These are phyloP conservation scores for Sebastes variabilis DNA, from an alignment of 2,797 vertebrate species.

Conservation along the genomic window DNA sequence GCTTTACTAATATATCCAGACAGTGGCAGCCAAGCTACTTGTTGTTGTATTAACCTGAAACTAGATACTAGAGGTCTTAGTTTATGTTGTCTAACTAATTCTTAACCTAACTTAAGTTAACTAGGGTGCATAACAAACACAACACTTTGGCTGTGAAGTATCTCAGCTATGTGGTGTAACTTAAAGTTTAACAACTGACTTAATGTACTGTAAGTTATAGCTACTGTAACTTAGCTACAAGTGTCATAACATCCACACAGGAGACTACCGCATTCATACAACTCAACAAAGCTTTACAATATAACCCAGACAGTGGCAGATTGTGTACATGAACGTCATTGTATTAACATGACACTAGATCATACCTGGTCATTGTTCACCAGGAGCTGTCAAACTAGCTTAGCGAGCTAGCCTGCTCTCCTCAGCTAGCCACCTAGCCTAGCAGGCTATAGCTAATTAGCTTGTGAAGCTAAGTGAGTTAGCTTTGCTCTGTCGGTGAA, in stretches of 20 bases:
- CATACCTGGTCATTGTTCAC: not conserved
- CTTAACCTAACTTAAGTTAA: not conserved
- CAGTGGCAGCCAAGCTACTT: too few species aligned
- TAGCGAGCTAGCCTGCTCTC: constrained; percentile 52
- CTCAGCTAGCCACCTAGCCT: constrained; percentile 43
- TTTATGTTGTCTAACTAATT: not conserved
- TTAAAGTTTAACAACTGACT: not conserved
- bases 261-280: not conserved
- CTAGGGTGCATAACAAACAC: not conserved
- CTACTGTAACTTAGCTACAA: constrained; percentile 23
- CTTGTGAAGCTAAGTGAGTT: constrained; percentile 64
- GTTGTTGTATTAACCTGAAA: too few species aligned
- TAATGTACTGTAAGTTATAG: not conserved
- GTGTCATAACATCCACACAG: constrained; percentile 7
- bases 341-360: not conserved
- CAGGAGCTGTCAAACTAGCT: constrained; percentile 76
- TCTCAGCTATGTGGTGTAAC: not conserved
- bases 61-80: too few species aligned
- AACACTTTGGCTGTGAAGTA: not conserved
- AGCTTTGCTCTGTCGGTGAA: constrained; percentile 44
- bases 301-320: not conserved
- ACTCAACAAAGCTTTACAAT: not conserved
- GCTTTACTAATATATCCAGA: too few species aligned
- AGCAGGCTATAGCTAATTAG: constrained; percentile 62
- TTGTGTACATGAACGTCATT: too few species aligned